Percentiles rank a stretch among this genome's conserved stretches.
phyloP scores from a whole-genome alignment of 2,888 invertebrate species.

The Zonitis immaculata region DNA sequence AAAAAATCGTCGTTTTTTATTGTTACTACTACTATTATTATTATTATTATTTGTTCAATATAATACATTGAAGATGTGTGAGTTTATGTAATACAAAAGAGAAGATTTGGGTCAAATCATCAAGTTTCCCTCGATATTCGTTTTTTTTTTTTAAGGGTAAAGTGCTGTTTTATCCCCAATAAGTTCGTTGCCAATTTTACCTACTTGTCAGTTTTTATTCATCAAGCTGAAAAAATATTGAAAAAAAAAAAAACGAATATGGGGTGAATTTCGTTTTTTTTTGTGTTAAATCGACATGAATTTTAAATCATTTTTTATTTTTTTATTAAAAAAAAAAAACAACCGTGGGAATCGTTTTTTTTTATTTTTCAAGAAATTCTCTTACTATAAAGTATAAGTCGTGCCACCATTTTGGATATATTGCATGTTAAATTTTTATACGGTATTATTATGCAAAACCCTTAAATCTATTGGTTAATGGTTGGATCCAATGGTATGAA shows the following conservation, averaged over 20 bases:
- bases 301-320: slow-evolving; percentile 32
- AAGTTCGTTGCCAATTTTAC: slow-evolving; percentile 38
- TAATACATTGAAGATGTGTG: neutral
- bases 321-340: slow-evolving; percentile 5
- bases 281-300: slow-evolving; percentile 35
- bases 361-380: no score
- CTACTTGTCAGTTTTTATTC: slow-evolving; percentile 38
- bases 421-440: slow-evolving; percentile 18
- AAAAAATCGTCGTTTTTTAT: slow-evolving; percentile 36
- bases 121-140: slow-evolving; percentile 34
- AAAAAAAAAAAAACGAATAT: slow-evolving; percentile 24
- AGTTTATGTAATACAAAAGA: slow-evolving; percentile 24
- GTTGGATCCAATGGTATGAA: slow-evolving; percentile 27
- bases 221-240: slow-evolving; percentile 19
- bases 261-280: slow-evolving; percentile 32
- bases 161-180: slow-evolving; percentile 37
- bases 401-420: slow-evolving; percentile 12
- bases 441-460: slow-evolving; percentile 32
- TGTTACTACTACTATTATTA: slow-evolving; percentile 7
- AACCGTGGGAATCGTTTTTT: slow-evolving; percentile 41
- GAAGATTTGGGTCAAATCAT: slow-evolving; percentile 38
- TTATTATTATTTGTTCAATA: neutral
- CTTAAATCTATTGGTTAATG: slow-evolving; percentile 24
- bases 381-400: no score
- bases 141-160: slow-evolving; percentile 38